Evolutionary conservation across 2,888 invertebrate species (phyloP).

Genomic region (Auanema sp.): DNA sequence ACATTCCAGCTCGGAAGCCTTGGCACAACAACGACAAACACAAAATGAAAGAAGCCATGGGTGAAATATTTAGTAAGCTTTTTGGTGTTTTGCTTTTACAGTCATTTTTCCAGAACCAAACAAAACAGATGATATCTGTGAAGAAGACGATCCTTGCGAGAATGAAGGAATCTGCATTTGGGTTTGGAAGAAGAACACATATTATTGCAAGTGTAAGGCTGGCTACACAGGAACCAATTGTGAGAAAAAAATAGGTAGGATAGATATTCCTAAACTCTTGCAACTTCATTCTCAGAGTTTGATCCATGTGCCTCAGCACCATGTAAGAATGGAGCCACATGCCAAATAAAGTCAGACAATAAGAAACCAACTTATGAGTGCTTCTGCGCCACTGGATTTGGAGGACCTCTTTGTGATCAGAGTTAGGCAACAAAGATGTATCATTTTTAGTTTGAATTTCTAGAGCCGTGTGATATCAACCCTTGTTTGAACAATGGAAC

Average conservation of each 20-base stretch:
- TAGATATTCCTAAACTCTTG: background rate
- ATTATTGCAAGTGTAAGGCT: slow-evolving; percentile 54
- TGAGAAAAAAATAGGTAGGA: slow-evolving; percentile 50
- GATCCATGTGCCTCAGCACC: slow-evolving; percentile 55
- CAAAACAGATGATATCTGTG: slow-evolving; percentile 44
- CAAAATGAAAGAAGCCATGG: slow-evolving; percentile 44
- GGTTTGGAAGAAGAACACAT: slow-evolving; percentile 46
- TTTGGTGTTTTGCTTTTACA: slow-evolving; percentile 5
- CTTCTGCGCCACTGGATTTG: slow-evolving; percentile 55
- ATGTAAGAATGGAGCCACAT: slow-evolving; percentile 60
- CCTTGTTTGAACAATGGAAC: slow-evolving; percentile 62
- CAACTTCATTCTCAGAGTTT: slow-evolving; percentile 33
- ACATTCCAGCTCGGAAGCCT: slow-evolving; percentile 42
- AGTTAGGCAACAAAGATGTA: slow-evolving; percentile 32
- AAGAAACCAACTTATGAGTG: slow-evolving; percentile 52
- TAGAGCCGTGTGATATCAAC: slow-evolving; percentile 44
- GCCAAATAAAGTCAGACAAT: slow-evolving; percentile 39
- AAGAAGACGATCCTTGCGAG: slow-evolving; percentile 53
- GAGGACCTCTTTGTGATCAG: slow-evolving; percentile 56
- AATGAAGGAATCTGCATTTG: slow-evolving; percentile 59
- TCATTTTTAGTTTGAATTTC: slow-evolving; percentile 4
- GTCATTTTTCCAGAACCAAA: slow-evolving; percentile 37
- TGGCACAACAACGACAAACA: slow-evolving; percentile 54
- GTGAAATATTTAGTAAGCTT: slow-evolving; percentile 37
- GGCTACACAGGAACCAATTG: slow-evolving; percentile 58